Conservation (phyloP, 2,797 vertebrate genomes). For the Micrastur ruficollis region DNA sequence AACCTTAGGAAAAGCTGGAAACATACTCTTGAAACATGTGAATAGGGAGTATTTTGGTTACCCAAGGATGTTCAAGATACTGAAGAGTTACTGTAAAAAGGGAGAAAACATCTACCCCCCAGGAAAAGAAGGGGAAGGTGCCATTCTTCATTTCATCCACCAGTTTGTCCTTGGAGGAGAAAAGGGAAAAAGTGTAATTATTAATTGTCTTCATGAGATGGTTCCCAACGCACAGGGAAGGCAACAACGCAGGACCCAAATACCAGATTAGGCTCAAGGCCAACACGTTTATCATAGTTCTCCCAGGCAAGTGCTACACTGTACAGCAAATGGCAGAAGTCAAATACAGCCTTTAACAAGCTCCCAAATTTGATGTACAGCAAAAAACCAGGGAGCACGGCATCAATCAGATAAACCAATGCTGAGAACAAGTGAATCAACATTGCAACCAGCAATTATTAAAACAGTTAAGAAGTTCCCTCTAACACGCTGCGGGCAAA, state of each 20-base stretch:
- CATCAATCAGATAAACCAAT: neutral
- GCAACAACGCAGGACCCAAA: neutral
- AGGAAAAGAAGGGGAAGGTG: neutral
- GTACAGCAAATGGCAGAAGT: neutral
- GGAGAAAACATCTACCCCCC: neutral
- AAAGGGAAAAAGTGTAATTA: neutral
- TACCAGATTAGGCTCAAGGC: neutral
- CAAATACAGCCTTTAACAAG: neutral
- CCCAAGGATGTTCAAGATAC: neutral
- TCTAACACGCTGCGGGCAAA: neutral
- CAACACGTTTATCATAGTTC: neutral
- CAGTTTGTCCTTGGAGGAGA: neutral
- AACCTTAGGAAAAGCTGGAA: neutral
- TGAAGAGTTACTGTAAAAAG: neutral
- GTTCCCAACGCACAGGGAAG: neutral
- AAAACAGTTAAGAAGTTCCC: neutral
- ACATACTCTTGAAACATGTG: neutral
- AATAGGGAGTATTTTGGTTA: neutral
- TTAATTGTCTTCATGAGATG: neutral
- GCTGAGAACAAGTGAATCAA: neutral
- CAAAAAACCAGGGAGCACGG: neutral
- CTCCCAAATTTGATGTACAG: neutral
- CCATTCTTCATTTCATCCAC: neutral
- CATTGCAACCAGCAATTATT: neutral
- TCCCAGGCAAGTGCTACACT: neutral